Base-by-base conservation (phyloP, 2,888 invertebrate species). In the Drosophila formosana region DNA sequence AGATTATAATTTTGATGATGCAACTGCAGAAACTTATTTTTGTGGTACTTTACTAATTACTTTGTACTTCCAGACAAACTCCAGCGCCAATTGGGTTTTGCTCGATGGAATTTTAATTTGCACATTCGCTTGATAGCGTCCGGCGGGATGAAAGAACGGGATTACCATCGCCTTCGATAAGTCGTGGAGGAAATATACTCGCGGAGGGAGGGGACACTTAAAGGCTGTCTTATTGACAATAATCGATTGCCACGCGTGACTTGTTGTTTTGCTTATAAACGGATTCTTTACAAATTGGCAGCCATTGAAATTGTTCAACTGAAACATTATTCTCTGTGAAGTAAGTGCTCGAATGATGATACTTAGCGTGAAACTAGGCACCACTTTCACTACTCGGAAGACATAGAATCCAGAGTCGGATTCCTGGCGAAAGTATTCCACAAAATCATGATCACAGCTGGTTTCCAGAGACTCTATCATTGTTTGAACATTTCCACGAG, bases 231-330 rank as follows among this genome's bases (percentile, higher is more conserved):
- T 66, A 37, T 80, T 77, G 6, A 52, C 47, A 18, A 72, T 4
- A 4, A 76, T 11, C 3, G 5, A 0, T 0, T 18, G 28, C 8
- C 66, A 77, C 6, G 43, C 8, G 2, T 25, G 4, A 2, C n/a
- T 23, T 0, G 76, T 3, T 1, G 25, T 46, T 26, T 56, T 52
- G 46, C 52, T 77, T 0, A 65, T 18, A 13, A 72, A 8, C 1
- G 62, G 77, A 53, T 76, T 68, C 2, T 25, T 53, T 0, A 80
- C 13, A 37, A 80, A 78, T 26, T 37, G 28, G 6, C 80, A 78
- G 8, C 77, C 72, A 32, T 80, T 51, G 1, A 77, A 2, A n/a
- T 72, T 37, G 0, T 45, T 18, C 0, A 78, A 4, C 7, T 50
- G 55, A 26, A 60, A 72, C 56, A 78, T 6, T 2, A 63, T 28